phyloP scores from a whole-genome alignment of 2,113 vertebrate genomes.

The Hyperopisus bebe region DNA sequence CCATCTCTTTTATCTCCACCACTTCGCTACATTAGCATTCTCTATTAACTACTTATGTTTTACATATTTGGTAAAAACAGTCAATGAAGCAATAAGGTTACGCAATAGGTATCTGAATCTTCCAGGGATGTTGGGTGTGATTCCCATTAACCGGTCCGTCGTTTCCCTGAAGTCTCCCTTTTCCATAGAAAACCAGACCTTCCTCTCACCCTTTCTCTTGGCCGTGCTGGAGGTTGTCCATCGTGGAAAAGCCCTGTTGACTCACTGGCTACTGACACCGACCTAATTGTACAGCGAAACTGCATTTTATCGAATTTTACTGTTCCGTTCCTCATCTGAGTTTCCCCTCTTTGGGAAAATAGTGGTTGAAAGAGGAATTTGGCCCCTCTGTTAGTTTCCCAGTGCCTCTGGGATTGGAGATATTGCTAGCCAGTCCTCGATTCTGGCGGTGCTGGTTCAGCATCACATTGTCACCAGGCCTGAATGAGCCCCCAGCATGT shows the following conservation, averaged over 20 bases:
- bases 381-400: neutral
- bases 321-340: neutral
- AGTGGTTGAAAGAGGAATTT: neutral
- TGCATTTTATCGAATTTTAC: neutral
- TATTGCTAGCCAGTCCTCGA: neutral
- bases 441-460: neutral
- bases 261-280: neutral
- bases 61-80: neutral
- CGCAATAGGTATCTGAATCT: neutral
- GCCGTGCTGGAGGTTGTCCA: neutral
- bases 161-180: neutral
- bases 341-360: neutral
- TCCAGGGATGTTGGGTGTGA: neutral
- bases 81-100: neutral
- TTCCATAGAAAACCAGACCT: neutral
- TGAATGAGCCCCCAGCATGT: neutral
- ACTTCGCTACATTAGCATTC: neutral
- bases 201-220: neutral
- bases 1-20: neutral
- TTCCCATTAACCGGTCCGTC: neutral
- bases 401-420: neutral
- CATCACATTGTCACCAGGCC: neutral
- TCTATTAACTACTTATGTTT: neutral
- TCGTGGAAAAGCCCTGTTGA: neutral
- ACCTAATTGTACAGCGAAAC: neutral